Percentiles rank a stretch among this genome's conserved stretches.
Conservation (phyloP, 2,797 vertebrate genomes). For the Synaphobranchus kaupii region DNA sequence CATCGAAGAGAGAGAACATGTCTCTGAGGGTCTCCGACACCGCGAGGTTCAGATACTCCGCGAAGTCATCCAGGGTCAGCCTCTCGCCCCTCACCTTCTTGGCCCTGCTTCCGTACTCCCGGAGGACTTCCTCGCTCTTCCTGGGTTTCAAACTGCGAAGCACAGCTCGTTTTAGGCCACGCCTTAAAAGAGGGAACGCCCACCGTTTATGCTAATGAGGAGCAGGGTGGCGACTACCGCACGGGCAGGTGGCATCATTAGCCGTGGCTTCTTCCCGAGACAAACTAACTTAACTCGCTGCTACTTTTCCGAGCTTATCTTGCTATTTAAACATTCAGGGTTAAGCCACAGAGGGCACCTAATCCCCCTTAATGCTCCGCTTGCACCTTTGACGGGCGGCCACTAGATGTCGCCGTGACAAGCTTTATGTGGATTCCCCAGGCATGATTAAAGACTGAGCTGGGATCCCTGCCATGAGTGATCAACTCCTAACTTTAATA, state of each 20-base stretch:
- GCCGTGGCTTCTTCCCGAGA: background rate
- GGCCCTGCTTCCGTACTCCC: constrained; percentile 77
- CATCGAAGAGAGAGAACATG: constrained; percentile 91
- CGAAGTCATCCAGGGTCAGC: constrained; percentile 77
- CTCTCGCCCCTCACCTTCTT: constrained; percentile 73
- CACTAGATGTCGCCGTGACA: constrained; percentile 35
- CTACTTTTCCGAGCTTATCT: background rate
- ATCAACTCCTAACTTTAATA: constrained; percentile 32
- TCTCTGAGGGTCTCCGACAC: constrained; percentile 80
- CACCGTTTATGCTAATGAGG: background rate
- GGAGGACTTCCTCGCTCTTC: constrained; percentile 79
- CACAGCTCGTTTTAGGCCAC: background rate
- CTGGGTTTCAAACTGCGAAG: constrained; percentile 75
- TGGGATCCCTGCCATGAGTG: background rate
- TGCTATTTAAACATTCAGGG: constrained; percentile 19
- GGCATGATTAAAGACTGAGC: background rate
- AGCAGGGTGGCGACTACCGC: background rate
- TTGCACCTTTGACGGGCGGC: constrained; percentile 23
- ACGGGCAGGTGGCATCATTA: background rate
- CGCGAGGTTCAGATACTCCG: constrained; percentile 82
- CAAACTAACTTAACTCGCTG: constrained; percentile 15
- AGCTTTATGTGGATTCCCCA: background rate
- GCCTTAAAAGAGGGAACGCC: background rate
- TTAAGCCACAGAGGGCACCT: constrained; percentile 5
- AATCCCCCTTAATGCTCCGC: background rate